Evolutionary conservation across 1,140 invertebrate species (phyloP).

Genomic region (Eubasilissa regina): DNA sequence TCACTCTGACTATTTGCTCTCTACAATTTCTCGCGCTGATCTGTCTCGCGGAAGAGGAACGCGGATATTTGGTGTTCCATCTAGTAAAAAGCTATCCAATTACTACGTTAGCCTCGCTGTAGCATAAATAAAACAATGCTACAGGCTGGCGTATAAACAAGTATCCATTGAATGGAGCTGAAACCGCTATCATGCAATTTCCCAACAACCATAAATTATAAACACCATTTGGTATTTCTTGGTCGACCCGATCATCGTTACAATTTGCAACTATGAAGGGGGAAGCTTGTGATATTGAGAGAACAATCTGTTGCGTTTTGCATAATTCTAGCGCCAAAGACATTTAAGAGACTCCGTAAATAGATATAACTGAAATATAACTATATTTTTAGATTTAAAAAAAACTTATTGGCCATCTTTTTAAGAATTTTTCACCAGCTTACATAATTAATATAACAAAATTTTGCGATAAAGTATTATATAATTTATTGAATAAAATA

Average conservation of each 20-base stretch:
- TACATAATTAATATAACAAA: no score
- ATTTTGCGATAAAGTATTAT: no score
- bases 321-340: conserved; percentile 17
- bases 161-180: conserved; percentile 1
- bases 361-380: no score
- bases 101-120: not conserved
- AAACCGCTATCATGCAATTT: not conserved
- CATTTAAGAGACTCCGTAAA: not conserved
- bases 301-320: conserved; percentile 29
- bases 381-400: no score
- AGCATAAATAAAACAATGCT: conserved; percentile 28
- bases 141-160: not conserved
- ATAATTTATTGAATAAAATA: no score
- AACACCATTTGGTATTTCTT: conserved; percentile 18
- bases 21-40: conserved; percentile 2
- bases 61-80: not conserved
- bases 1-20: not conserved
- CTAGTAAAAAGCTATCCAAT: not conserved
- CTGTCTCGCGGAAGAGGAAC: conserved; percentile 7
- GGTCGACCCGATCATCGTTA: conserved; percentile 20
- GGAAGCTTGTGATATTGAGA: conserved; percentile 20
- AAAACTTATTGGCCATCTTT: no score
- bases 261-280: not conserved
- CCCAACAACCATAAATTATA: conserved; percentile 25
- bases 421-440: no score